phyloP scores from a whole-genome alignment of 2,888 invertebrate species.

The Nebria salina region DNA sequence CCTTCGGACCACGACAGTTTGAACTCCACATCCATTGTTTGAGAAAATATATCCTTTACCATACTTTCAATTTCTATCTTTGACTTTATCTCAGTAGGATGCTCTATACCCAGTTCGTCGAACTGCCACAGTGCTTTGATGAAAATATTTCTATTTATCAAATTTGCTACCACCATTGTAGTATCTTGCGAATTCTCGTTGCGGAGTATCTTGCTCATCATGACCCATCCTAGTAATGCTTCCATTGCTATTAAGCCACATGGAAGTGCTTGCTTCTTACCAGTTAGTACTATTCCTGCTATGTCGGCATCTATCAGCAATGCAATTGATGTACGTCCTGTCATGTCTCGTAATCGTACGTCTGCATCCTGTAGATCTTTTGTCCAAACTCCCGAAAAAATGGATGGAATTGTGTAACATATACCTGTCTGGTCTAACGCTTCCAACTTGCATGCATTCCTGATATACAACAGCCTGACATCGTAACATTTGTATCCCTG shows the following conservation, averaged over 20 bases:
- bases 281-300: conserved; percentile 29
- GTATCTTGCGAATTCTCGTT: conserved; percentile 23
- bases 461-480: neutral
- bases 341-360: conserved; percentile 21
- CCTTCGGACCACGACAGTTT: conserved; percentile 35
- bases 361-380: conserved; percentile 13
- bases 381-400: conserved; percentile 21
- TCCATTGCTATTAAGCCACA: conserved; percentile 52
- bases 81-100: conserved; percentile 51
- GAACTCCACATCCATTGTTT: conserved; percentile 53
- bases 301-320: conserved; percentile 24
- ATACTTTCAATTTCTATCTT: conserved; percentile 48
- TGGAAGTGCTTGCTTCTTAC: conserved; percentile 22
- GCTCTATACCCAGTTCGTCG: conserved; percentile 54
- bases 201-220: conserved; percentile 50
- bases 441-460: neutral
- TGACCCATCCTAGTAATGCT: conserved; percentile 52
- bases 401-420: conserved; percentile 6
- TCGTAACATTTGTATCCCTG: neutral
- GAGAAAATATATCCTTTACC: conserved; percentile 51
- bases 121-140: conserved; percentile 54
- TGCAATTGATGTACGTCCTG: conserved; percentile 15
- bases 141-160: conserved; percentile 41
- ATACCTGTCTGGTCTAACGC: conserved; percentile 26
- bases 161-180: conserved; percentile 39